Evolutionary conservation across 2,113 vertebrate species (phyloP).

Genomic region (Gambusia holbrooki): DNA sequence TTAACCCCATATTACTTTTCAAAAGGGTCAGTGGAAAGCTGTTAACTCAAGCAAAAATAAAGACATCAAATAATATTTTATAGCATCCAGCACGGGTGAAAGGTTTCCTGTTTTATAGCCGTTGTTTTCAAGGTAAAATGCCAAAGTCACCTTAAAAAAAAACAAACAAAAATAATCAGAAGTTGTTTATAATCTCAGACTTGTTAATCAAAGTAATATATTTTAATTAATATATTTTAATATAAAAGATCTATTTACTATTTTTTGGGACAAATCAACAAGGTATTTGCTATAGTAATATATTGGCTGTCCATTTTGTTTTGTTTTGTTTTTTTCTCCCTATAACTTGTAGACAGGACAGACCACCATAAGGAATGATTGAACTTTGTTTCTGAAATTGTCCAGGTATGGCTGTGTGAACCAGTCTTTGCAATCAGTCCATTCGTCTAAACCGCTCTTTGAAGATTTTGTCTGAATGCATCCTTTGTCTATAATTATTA

Average conservation of each 20-base stretch:
- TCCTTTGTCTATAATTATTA: slow-evolving; percentile 18
- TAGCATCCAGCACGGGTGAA: slow-evolving; percentile 53
- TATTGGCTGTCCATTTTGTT: slow-evolving; percentile 56
- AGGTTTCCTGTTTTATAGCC: slow-evolving; percentile 53
- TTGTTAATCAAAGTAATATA: slow-evolving; percentile 84
- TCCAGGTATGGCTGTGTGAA: slow-evolving; percentile 47
- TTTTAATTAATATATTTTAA: slow-evolving; percentile 86
- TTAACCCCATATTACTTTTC: slow-evolving; percentile 8
- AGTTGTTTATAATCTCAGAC: slow-evolving; percentile 73
- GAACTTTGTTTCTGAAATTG: slow-evolving; percentile 57
- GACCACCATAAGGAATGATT: slow-evolving; percentile 45
- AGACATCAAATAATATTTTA: slow-evolving; percentile 48
- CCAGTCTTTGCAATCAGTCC: slow-evolving; percentile 21
- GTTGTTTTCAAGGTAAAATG: slow-evolving; percentile 71
- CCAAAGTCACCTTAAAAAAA: slow-evolving; percentile 78
- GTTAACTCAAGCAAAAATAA: slow-evolving; percentile 25
- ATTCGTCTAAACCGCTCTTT: slow-evolving; percentile 51
- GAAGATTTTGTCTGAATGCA: slow-evolving; percentile 47
- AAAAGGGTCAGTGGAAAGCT: slow-evolving; percentile 20
- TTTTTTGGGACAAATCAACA: slow-evolving; percentile 78
- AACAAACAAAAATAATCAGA: slow-evolving; percentile 64
- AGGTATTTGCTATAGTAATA: slow-evolving; percentile 80
- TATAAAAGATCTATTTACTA: slow-evolving; percentile 77
- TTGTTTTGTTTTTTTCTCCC: slow-evolving; percentile 25
- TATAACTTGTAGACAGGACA: slow-evolving; percentile 59